Evolutionary conservation across 2,797 vertebrate species (phyloP), one percentile per base, ranked within the genome.

Genomic region (Ctenopoma kingsleyae): DNA sequence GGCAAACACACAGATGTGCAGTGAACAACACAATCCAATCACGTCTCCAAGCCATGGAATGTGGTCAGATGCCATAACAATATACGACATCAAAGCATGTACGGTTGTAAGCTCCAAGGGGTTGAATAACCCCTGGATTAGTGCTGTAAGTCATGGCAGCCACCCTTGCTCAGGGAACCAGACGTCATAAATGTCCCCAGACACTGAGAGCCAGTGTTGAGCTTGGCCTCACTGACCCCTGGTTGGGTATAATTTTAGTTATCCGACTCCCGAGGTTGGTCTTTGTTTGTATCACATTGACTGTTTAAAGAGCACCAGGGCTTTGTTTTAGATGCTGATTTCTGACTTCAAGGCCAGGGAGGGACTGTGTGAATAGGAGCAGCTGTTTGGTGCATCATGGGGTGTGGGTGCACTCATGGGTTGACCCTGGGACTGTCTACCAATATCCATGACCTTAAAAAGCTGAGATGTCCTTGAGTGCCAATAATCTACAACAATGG

Each of bases 151-250:
- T 87, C 84, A 90, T 67, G 80, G 78, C 82, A 76, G 80, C 81
- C 71, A 68, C 77, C 74, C 55, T 78, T 73, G 71, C 68, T 85
- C 84, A 73, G 71, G 70, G 74, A 85, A 76, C 86, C 87, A 89
- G 88, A 91, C 81, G 64, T 90, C 88, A 90, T 92, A 90, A 91
- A 92, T 70, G 85, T 82, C 87, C 85, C 76, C 83, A 91, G 89
- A 92, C 88, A 81, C 36, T 57, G 64, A 82, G 63, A 69, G 87
- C 67, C 77, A 46, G 72, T 72, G 72, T 85, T 8, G 48, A 62
- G 67, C 74, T 88, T 79, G 89, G 84, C 85, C 85, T 65, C 6
- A 27, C 73, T 83, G 85, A 92, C 86, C 87, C 68, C 50, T 2
- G 20, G 64, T 78, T 54, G 73, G 67, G 49, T 68, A 6, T 65